Conservation (phyloP, 2,113 vertebrate species). For the Pyrgilauda ruficollis region DNA sequence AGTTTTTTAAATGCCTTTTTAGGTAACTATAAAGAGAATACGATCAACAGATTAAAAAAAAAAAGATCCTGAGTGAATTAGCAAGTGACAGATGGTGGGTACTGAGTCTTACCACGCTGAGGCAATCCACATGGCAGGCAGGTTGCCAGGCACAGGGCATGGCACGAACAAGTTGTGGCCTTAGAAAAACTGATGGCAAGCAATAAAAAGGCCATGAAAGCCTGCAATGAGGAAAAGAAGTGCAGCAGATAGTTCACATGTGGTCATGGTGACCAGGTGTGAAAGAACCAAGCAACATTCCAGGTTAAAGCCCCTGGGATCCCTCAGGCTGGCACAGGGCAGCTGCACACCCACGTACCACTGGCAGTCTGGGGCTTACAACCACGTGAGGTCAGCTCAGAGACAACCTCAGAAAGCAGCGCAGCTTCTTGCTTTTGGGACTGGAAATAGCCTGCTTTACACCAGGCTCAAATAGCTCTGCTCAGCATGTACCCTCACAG, state of each 20-base stretch:
- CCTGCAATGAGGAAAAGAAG: neutral
- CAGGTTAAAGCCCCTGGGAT: neutral
- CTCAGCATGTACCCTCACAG: neutral
- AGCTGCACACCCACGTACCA: accelerated
- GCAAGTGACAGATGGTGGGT: neutral
- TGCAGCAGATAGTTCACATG: neutral
- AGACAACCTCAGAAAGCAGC: neutral
- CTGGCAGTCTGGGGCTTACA: neutral
- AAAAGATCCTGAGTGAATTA: neutral
- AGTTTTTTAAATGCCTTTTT: neutral
- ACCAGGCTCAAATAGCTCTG: neutral
- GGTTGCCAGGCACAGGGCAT: neutral
- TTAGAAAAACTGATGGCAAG: neutral
- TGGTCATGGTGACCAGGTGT: neutral
- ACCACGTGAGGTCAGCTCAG: accelerated
- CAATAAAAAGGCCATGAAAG: neutral
- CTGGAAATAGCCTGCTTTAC: neutral
- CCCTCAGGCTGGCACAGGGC: accelerated
- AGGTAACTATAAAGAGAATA: neutral
- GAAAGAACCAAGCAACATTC: neutral
- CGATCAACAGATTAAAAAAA: neutral
- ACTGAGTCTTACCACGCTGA: neutral
- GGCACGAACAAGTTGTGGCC: neutral
- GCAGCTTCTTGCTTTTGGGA: neutral
- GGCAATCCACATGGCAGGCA: neutral